Evolutionary conservation across 1,140 invertebrate genomes (phyloP).

Genomic region (Cydia fagiglandana): DNA sequence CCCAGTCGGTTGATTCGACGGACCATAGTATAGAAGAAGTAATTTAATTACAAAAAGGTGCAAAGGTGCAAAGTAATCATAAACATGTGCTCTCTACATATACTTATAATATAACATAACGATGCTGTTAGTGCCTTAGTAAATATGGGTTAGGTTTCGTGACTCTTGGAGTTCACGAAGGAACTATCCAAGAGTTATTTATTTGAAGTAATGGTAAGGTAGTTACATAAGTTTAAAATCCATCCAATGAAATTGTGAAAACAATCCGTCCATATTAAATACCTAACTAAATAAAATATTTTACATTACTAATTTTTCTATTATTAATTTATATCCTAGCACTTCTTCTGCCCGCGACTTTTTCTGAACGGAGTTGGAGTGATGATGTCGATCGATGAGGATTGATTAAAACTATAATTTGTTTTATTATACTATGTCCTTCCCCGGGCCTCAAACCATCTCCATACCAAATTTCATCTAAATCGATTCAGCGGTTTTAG

Average conservation of each 20-base stretch:
- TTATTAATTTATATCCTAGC: background rate
- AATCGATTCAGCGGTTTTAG: too few relatives aligned
- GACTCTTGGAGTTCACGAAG: background rate
- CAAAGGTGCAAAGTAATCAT: background rate
- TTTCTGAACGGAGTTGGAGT: too few relatives aligned
- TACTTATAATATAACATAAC: too few relatives aligned
- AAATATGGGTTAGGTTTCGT: background rate
- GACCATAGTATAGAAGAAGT: slow-evolving; percentile 72
- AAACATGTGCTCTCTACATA: background rate
- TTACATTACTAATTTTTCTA: background rate
- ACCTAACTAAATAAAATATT: slow-evolving; percentile 24
- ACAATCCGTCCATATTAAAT: slow-evolving; percentile 22
- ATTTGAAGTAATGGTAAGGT: background rate
- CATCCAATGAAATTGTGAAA: slow-evolving; percentile 33
- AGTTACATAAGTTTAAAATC: background rate
- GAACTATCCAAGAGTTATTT: background rate
- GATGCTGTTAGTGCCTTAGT: background rate
- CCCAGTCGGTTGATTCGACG: slow-evolving; percentile 53
- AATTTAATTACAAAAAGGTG: slow-evolving; percentile 48
- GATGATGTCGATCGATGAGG: too few relatives aligned
- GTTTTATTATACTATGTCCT: too few relatives aligned
- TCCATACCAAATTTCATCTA: too few relatives aligned
- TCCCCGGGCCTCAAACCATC: too few relatives aligned
- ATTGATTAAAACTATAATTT: too few relatives aligned
- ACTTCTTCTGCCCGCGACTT: background rate